Percentiles rank a stretch among this genome's conserved stretches.
Conservation (phyloP, 1,140 invertebrate species). For the Apocrypta bakeri region DNA sequence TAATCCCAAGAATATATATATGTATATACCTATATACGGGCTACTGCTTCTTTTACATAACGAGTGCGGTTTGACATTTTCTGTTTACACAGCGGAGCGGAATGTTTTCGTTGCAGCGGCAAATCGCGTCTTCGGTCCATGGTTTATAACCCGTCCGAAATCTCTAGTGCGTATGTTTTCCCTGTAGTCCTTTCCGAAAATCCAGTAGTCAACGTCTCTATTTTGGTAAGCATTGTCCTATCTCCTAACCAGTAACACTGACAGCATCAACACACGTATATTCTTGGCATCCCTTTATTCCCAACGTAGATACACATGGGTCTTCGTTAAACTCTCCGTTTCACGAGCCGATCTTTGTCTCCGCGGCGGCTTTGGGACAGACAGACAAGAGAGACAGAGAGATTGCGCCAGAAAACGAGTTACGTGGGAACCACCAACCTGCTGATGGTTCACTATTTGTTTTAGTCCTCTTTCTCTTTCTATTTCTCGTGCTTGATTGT, state of each 20-base stretch:
- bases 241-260: too few relatives aligned
- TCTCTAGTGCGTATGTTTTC: background rate
- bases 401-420: conserved; percentile 8
- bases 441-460: background rate
- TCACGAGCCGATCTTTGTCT: background rate
- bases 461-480: background rate
- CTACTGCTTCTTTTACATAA: too few relatives aligned
- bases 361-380: background rate
- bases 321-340: conserved; percentile 23
- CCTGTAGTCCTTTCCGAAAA: background rate
- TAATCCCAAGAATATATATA: too few relatives aligned
- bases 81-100: too few relatives aligned
- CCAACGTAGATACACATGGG: background rate
- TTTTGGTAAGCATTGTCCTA: conserved; percentile 2
- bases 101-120: too few relatives aligned
- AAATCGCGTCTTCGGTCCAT: too few relatives aligned
- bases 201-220: background rate
- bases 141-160: background rate
- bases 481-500: background rate
- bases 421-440: background rate
- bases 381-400: background rate
- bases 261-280: background rate
- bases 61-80: too few relatives aligned
- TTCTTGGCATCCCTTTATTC: background rate
- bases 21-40: too few relatives aligned